phyloP scores from a whole-genome alignment of 2,888 invertebrate genomes.

The Drosophila hawaiiensis region DNA sequence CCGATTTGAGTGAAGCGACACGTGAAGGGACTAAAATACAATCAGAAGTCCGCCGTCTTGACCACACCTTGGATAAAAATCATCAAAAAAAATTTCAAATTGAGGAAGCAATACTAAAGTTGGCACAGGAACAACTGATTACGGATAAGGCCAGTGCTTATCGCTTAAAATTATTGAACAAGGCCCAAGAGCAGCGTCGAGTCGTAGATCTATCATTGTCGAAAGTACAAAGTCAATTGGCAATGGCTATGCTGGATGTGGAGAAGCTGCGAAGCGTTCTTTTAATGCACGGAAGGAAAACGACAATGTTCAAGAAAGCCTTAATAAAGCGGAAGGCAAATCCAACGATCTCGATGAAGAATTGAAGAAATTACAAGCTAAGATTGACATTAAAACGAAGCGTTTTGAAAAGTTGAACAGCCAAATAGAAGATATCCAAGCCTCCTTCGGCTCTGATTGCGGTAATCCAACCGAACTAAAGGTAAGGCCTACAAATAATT shows the following conservation, averaged over 20 bases:
- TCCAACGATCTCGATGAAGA: slow-evolving; percentile 85
- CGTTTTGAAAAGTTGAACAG: slow-evolving; percentile 86
- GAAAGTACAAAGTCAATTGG: slow-evolving; percentile 87
- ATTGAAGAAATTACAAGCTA: slow-evolving; percentile 85
- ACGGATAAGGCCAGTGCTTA: slow-evolving; percentile 89
- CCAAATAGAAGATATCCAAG: slow-evolving; percentile 85
- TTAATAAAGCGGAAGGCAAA: slow-evolving; percentile 85
- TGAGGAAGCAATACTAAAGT: slow-evolving; percentile 88
- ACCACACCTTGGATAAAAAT: slow-evolving; percentile 86
- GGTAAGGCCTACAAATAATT: slow-evolving; percentile 86
- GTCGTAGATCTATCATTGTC: slow-evolving; percentile 83
- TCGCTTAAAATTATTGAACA: slow-evolving; percentile 85
- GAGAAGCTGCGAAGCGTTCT: slow-evolving; percentile 82
- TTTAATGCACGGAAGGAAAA: slow-evolving; percentile 72
- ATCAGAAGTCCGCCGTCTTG: slow-evolving; percentile 81
- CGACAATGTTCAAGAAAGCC: slow-evolving; percentile 71
- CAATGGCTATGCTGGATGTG: slow-evolving; percentile 85
- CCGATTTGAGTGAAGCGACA: slow-evolving; percentile 87
- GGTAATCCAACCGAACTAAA: slow-evolving; percentile 65
- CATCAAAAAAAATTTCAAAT: slow-evolving; percentile 86
- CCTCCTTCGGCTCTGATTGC: slow-evolving; percentile 88
- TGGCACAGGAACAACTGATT: slow-evolving; percentile 89
- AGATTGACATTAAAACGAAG: slow-evolving; percentile 86
- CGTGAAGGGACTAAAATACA: slow-evolving; percentile 83
- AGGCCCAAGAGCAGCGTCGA: slow-evolving; percentile 85